These are phyloP conservation scores for Henricia sp. DNA, from an alignment of 53 echinoderm and acorn worm species.

Conservation along the genomic window DNA sequence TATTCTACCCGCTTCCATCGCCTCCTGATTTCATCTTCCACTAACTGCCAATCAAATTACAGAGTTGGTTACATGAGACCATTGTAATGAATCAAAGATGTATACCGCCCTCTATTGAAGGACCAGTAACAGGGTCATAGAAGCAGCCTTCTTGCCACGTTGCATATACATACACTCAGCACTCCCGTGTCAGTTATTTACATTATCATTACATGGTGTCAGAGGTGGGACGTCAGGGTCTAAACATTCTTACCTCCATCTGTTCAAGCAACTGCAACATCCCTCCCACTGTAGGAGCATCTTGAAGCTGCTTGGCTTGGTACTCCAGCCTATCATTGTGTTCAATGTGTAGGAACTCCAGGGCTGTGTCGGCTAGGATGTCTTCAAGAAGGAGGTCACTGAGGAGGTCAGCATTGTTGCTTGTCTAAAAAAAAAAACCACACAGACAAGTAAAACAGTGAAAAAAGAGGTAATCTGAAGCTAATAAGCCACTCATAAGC, in stretches of 20 bases:
- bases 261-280: slow-evolving; percentile 82
- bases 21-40: slow-evolving; percentile 86
- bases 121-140: no score
- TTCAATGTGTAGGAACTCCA: slow-evolving; percentile 75
- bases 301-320: slow-evolving; percentile 64
- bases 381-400: slow-evolving; percentile 88
- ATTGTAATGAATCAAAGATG: no score
- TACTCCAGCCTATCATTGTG: slow-evolving; percentile 40
- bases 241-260: slow-evolving; percentile 77
- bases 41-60: slow-evolving; percentile 68
- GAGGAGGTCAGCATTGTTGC: slow-evolving; percentile 68
- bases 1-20: slow-evolving; percentile 85
- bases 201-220: no score
- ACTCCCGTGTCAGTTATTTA: no score
- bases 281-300: slow-evolving; percentile 76
- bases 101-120: no score
- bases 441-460: no score
- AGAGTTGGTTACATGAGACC: no score
- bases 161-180: no score
- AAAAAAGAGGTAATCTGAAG: no score
- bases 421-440: slow-evolving; percentile 45
- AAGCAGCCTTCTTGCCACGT: no score
- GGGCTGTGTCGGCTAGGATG: slow-evolving; percentile 77
- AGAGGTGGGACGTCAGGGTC: no score
- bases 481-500: no score